Conservation (phyloP, 2,113 vertebrate species). For the Aspidoscelis tigris region DNA sequence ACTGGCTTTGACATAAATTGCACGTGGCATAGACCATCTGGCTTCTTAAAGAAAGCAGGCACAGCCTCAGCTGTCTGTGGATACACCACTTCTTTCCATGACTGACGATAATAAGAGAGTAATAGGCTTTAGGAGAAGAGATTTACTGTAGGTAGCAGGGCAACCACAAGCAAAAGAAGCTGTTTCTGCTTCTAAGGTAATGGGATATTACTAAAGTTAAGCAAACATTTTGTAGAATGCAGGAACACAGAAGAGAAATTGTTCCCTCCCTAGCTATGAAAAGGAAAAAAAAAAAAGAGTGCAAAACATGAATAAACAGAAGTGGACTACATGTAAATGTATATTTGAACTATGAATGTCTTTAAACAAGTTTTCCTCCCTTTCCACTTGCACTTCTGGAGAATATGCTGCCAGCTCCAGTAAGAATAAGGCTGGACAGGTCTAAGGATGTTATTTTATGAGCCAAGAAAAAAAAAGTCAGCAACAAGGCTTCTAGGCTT, state of each 20-base stretch:
- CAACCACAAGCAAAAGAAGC: slow-evolving; percentile 53
- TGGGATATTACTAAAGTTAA: slow-evolving; percentile 56
- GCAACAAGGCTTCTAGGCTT: slow-evolving; percentile 21
- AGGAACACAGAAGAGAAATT: slow-evolving; percentile 62
- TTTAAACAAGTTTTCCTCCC: slow-evolving; percentile 47
- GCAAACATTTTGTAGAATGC: slow-evolving; percentile 61
- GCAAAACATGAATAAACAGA: slow-evolving; percentile 59
- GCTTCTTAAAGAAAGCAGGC: slow-evolving; percentile 46
- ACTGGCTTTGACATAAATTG: slow-evolving; percentile 68
- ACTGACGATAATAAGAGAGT: slow-evolving; percentile 60
- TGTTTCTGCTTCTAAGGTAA: slow-evolving; percentile 53
- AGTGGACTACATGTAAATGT: slow-evolving; percentile 42
- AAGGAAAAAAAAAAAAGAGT: not conserved
- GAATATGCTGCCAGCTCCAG: slow-evolving; percentile 52
- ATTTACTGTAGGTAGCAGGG: slow-evolving; percentile 71
- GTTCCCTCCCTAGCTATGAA: slow-evolving; percentile 39
- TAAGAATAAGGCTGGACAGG: slow-evolving; percentile 53
- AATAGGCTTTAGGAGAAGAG: slow-evolving; percentile 58
- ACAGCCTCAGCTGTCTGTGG: slow-evolving; percentile 43
- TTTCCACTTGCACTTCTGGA: slow-evolving; percentile 52
- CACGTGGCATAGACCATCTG: slow-evolving; percentile 68
- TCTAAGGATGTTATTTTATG: slow-evolving; percentile 35
- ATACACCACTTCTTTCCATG: slow-evolving; percentile 47
- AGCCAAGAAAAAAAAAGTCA: slow-evolving; percentile 35
- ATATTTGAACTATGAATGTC: slow-evolving; percentile 54